Evolutionary conservation across 1,140 invertebrate genomes (phyloP), one percentile per base, ranked within the genome.

Genomic region (Ips nitidus): DNA sequence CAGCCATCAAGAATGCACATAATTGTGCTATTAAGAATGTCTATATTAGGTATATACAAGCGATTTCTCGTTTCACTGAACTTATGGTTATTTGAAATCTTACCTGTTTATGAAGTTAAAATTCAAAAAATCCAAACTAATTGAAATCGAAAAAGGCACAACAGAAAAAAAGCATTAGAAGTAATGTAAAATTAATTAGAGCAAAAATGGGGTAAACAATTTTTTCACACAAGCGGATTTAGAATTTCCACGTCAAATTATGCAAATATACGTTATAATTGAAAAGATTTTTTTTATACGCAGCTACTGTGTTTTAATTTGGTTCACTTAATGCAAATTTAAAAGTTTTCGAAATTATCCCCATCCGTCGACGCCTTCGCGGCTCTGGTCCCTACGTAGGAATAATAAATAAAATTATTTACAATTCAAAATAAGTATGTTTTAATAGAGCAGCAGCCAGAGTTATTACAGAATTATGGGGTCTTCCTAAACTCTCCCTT

Each of bases 351-450:
- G 39, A 73, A 73, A 65, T 73, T 73, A 70, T 70, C 65, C 63
- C 64, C 55, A 52, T 56, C 66, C 42, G 55, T 42, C 41, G 63
- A 8, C 43, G 58, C 52, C 60, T 71, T 64, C 58, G 40, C 2
- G 45, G 22, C 6, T 22, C 22, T 68, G 53, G 53, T 53, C 63
- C 60, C 59, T 52, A 56, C 63, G 69, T 65, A 50, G 58, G 73
- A 72, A 75, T 74, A 74, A 55, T 69, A 73, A 71, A 71, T 65
- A 73, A 74, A 73, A 72, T 69, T 74, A 75, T 76, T 76, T 76
- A 76, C 74, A 76, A 76, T 76, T 75, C 75, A 76, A 76, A 76
- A 61, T 76, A 75, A 76, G 75, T 65, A 73, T 71, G 69, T 73
- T 75, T 76, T 76, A 75, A 76, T 75, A 74, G 75, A 73, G 53